Evolutionary conservation across 2,113 vertebrate genomes (phyloP), one percentile per base, ranked within the genome.

Genomic region (Xenopus borealis): DNA sequence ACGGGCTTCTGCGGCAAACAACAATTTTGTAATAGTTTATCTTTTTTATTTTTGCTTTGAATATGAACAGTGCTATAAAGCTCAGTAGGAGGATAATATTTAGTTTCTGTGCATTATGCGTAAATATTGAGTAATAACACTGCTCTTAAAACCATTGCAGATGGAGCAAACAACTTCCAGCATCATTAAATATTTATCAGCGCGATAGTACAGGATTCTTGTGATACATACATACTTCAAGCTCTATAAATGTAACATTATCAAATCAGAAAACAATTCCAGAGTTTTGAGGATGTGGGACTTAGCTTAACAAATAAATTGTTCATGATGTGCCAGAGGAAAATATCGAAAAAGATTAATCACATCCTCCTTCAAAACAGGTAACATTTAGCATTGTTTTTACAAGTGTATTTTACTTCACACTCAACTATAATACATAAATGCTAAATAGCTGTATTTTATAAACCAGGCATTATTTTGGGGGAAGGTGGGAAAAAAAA

Each of bases 321-420:
- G 82, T 83, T 88, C 82, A 84, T 75, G 77, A 81, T 80, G 75
- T 89, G 82, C 86, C 90, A 90, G 86, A 88, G 82, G n/a, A 78
- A 78, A 88, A 89, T 87, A 85, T 81, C 82, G 72, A 83, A 88
- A 2, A 82, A 86, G 85, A 90, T 82, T 85, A 85, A 86, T 88
- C 87, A 85, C 85, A 91, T 91, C 86, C 87, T 85, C 84, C 57
- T 73, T 14, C 75, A 71, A 78, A 81, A 23, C 80, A 85, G 78
- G 71, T 85, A 86, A 88, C 82, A 77, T 62, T 73, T n/a, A 44
- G 72, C 80, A 73, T 78, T 91, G 86, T 90, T 91, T 90, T 84
- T 79, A 88, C 83, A 91, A 88, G 79, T 91, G 86, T 82, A 77
- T 88, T 87, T 89, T 80, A 88, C 88, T 89, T 83, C 78, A 16